Conservation (phyloP, 37 sponge, comb jelly and placozoan genomes). For the Hormiphora californensis region DNA sequence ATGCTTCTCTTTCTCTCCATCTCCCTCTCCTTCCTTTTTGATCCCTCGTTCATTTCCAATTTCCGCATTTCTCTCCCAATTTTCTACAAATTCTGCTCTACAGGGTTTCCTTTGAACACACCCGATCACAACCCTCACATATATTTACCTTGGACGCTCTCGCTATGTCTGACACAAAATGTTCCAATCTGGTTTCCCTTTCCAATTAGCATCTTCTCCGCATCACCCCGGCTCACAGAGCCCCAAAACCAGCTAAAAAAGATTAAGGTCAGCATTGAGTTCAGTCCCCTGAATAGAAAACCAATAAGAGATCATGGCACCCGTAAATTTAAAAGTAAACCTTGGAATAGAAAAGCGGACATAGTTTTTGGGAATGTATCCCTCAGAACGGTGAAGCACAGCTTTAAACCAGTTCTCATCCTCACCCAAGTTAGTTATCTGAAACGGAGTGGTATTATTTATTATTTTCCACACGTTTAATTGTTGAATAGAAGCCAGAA, state of each 20-base stretch:
- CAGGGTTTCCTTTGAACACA: neutral
- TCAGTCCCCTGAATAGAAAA: neutral
- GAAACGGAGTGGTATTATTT: neutral
- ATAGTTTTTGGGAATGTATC: conserved; percentile 47
- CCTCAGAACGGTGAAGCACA: neutral
- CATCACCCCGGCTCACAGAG: neutral
- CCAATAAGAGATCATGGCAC: neutral
- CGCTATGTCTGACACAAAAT: conserved; percentile 36
- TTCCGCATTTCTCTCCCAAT: no score
- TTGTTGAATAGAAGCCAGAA: neutral
- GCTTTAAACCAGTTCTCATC: conserved; percentile 41
- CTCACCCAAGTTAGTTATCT: conserved; percentile 7
- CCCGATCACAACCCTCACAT: neutral
- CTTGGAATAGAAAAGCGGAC: conserved; percentile 14
- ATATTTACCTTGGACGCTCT: conserved; percentile 35
- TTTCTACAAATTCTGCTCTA: no score
- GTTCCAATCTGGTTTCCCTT: neutral
- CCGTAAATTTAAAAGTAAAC: neutral
- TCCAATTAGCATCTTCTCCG: neutral
- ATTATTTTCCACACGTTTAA: neutral
- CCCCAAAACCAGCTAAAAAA: conserved; percentile 31
- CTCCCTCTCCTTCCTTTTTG: no score
- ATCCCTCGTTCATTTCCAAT: no score
- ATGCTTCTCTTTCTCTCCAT: no score
- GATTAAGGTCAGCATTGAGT: neutral